Evolutionary conservation across 2,797 vertebrate genomes (phyloP), one percentile per base, ranked within the genome.

Genomic region (Anguilla obscura): DNA sequence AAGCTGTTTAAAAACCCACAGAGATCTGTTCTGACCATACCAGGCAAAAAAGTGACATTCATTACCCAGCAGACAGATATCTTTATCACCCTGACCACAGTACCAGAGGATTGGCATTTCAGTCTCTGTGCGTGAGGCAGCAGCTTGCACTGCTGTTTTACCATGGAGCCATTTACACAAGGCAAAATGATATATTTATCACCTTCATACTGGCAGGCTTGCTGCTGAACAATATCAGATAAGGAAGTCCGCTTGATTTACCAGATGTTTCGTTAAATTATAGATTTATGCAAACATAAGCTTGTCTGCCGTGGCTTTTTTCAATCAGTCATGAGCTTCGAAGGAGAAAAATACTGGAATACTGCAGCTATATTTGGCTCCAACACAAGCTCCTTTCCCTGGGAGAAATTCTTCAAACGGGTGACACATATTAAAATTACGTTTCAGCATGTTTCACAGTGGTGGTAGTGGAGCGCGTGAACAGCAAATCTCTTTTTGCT

Each of bases 211-310:
- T 27, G 27, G 27, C 50, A 21, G 79, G 52, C 27, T 58, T 3
- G 21, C 12, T 84, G 30, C 83, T 54, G 8, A 58, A 58, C 83
- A 84, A 36, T 30, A 58, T 14, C 52, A 30, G 24, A 84, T 56
- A 56, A 84, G 52, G 21, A 82, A 50, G 52, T 33, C 14, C 12
- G 12, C 52, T 30, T 58, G 52, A 84, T 84, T 58, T 56, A 33
- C 50, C 27, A 54, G 50, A 84, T 84, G 52, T 54, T 30, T 84
- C 3, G 21, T 82, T 24, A 84, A 84, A 54, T n/a, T 56, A 12
- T 18, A 58, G 54, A 84, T 84, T 84, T 58, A 84, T 84, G 50
- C 83, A 84, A 84, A 58, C 52, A 56, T 85, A 30, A 9, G 84
- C 54, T 63, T 85, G n/a, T 36, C 84, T 36, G 33, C n/a, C 79